These are phyloP conservation scores for Phalacrocorax brasilianus DNA, from an alignment of 2,113 vertebrate species.

Conservation along the genomic window DNA sequence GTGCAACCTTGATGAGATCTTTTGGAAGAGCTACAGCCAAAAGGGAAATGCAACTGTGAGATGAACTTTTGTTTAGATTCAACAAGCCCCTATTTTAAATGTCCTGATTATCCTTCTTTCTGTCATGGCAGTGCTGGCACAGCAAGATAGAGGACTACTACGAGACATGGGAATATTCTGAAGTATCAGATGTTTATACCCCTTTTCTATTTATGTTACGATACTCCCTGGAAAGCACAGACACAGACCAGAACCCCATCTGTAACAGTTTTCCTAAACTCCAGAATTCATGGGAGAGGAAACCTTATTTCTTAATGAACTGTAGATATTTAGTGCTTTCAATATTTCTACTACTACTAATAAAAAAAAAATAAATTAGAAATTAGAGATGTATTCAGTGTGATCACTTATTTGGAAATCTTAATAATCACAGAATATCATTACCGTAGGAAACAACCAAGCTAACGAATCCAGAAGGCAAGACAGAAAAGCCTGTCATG, in stretches of 20 bases:
- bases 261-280: not conserved
- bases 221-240: not conserved
- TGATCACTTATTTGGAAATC: not conserved
- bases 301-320: not conserved
- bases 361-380: not conserved
- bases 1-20: not conserved
- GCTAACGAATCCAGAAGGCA: not conserved
- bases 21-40: not conserved
- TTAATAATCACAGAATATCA: not conserved
- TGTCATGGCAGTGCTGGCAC: fast-evolving
- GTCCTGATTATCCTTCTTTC: not conserved
- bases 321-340: not conserved
- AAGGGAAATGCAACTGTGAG: not conserved
- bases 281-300: not conserved
- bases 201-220: not conserved
- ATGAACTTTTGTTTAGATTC: not conserved
- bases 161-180: not conserved
- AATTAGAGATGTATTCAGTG: not conserved
- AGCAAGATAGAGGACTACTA: not conserved
- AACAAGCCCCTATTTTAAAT: not conserved
- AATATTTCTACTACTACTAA: not conserved
- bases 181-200: not conserved
- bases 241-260: not conserved
- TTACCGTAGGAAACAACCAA: not conserved
- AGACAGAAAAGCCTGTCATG: not conserved